Base-by-base conservation (phyloP, 1,140 invertebrate species). In the Lethrus apterus region DNA sequence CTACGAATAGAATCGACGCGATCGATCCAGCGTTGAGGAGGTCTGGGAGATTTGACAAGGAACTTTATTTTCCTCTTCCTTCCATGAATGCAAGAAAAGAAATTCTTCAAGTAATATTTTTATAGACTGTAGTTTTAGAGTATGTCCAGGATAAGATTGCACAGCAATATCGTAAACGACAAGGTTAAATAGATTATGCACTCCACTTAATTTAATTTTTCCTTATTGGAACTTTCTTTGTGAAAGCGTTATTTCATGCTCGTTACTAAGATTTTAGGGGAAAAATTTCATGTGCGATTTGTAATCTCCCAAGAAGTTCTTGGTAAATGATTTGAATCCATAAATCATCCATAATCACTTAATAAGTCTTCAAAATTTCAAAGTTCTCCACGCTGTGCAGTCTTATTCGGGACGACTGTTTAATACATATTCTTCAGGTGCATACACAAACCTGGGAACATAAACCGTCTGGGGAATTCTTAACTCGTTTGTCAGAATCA, bases 21-120 rank as follows among this genome's bases (percentile, higher is more conserved):
- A 78, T 92, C 34, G 88, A 92, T 69, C 84, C 86, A 9, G 87
- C 86, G 9, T 62, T 92, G 7, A 64, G 88, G 31, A 69, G 88
- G 56, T 83, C 88, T 1, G 88, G 88, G n/a, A 69, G 82, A 35
- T 91, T 92, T 68, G 88, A 92, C 65, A 71, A 82, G 32, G 89
- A 92, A 71, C 74, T 92, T 30, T 75, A 77, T 38, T 86, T 92
- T 60, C 74, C 79, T 4, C 59, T 83, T 9, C 82, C 81, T 2
- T 70, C 75, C 0, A 63, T 70, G 45, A 75, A 79, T 57, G 78
- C 79, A 48, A 48, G 58, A 31, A 57, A 52, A 51, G 53, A 63
- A 41, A 64, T 65, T 19, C 32, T 63, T 24, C 49, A 57, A 47
- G 57, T 54, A 41, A 32, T 15, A 2, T 2, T 3, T 38, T 15